phyloP scores from a whole-genome alignment of 2,113 vertebrate species.

The Sus scrofa region DNA sequence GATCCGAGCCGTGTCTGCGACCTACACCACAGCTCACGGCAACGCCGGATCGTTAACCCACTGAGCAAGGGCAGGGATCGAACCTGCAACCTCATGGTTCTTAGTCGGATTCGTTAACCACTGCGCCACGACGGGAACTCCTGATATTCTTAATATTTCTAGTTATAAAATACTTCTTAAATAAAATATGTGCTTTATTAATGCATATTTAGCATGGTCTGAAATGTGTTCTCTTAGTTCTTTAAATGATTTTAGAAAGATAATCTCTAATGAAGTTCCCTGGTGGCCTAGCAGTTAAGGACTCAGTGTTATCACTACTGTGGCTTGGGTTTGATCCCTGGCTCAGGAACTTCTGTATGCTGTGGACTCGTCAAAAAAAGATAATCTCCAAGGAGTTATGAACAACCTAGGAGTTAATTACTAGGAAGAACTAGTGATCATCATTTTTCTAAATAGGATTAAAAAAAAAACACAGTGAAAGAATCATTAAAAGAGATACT shows the following conservation, averaged over 20 bases:
- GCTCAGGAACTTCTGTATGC: too few species aligned
- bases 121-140: too few species aligned
- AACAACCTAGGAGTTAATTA: not conserved
- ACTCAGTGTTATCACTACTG: too few species aligned
- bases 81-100: too few species aligned
- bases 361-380: not conserved
- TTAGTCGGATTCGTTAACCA: too few species aligned
- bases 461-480: constrained; percentile 24
- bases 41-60: too few species aligned
- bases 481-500: constrained; percentile 17
- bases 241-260: constrained; percentile 30
- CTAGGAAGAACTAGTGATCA: not conserved
- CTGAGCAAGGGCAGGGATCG: too few species aligned
- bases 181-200: constrained; percentile 3
- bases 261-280: not conserved
- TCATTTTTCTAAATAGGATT: not conserved
- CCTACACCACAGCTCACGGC: too few species aligned
- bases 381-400: not conserved
- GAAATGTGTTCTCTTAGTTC: not conserved
- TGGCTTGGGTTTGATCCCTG: too few species aligned
- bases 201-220: not conserved
- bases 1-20: too few species aligned
- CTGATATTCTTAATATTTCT: not conserved
- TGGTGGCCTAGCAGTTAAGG: too few species aligned
- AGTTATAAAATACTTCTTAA: constrained; percentile 16